phyloP scores from a whole-genome alignment of 2,888 invertebrate genomes.

The Sarcophaga carnaria region DNA sequence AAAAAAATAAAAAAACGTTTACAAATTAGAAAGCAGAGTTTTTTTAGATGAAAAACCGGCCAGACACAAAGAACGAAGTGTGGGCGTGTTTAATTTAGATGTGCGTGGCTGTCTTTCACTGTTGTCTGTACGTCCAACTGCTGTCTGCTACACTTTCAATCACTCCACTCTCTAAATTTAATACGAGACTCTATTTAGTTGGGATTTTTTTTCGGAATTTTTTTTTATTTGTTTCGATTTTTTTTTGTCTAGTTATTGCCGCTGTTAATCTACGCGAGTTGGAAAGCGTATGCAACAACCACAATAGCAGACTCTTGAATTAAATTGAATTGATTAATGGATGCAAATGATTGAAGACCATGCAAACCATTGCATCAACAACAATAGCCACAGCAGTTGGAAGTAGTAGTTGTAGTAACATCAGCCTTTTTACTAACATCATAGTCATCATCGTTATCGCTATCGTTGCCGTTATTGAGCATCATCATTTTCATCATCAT shows the following conservation, averaged over 20 bases:
- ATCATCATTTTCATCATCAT: slow-evolving; percentile 21
- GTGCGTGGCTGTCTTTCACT: not conserved
- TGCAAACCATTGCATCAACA: slow-evolving; percentile 62
- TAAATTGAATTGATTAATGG: slow-evolving; percentile 81
- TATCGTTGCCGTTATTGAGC: not conserved
- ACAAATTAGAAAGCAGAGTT: slow-evolving; percentile 47
- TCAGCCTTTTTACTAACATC: slow-evolving; percentile 44
- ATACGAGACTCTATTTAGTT: slow-evolving; percentile 40
- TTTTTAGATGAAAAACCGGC: slow-evolving; percentile 2
- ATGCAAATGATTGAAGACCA: slow-evolving; percentile 80
- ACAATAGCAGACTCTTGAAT: slow-evolving; percentile 57
- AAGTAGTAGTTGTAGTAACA: slow-evolving; percentile 43
- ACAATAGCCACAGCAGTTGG: slow-evolving; percentile 7
- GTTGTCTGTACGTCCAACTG: not conserved
- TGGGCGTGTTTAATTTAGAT: slow-evolving; percentile 54
- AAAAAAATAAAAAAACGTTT: slow-evolving; percentile 23
- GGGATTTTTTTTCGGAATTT: slow-evolving; percentile 27
- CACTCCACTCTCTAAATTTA: slow-evolving; percentile 27
- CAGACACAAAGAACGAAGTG: slow-evolving; percentile 50
- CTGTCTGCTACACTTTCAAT: not conserved
- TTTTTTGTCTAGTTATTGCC: slow-evolving; percentile 37
- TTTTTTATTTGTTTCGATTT: slow-evolving; percentile 1
- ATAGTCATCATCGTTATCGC: not conserved
- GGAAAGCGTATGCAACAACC: slow-evolving; percentile 29
- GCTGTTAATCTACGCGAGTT: slow-evolving; percentile 52